Percentiles rank a stretch among this genome's conserved stretches.
phyloP scores from a whole-genome alignment of 2,888 invertebrate species.

The Sinhomidia bicolor region DNA sequence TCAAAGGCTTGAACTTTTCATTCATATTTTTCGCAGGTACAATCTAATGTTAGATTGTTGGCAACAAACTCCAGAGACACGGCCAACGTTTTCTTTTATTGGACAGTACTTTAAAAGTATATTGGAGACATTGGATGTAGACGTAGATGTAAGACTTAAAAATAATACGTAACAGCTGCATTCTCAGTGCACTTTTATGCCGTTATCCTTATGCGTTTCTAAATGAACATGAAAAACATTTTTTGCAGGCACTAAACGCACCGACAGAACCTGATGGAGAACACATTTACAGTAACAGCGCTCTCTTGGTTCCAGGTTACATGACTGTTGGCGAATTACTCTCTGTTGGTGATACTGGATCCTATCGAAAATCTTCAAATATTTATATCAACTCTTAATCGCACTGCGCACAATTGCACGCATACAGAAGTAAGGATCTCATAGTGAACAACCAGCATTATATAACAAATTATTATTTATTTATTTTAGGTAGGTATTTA shows the following conservation, averaged over 20 bases:
- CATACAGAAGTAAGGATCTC: neutral
- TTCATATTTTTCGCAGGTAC: slow-evolving; percentile 66
- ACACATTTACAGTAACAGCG: neutral
- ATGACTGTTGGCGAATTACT: slow-evolving; percentile 5
- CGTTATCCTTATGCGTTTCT: no score
- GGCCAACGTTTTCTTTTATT: slow-evolving; percentile 64
- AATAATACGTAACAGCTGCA: no score
- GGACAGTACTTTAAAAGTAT: slow-evolving; percentile 58
- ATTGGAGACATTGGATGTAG: slow-evolving; percentile 53
- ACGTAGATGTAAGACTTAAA: slow-evolving; percentile 65
- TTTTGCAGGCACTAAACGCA: slow-evolving; percentile 34
- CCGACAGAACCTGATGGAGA: neutral
- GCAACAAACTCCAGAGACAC: slow-evolving; percentile 49
- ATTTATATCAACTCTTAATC: slow-evolving; percentile 47
- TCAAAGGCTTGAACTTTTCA: no score
- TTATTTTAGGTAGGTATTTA: no score
- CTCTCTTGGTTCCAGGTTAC: slow-evolving; percentile 39
- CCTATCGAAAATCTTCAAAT: slow-evolving; percentile 44
- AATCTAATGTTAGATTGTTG: slow-evolving; percentile 73
- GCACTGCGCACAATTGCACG: neutral
- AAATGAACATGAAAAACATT: no score
- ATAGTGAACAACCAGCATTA: neutral
- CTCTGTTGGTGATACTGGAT: slow-evolving; percentile 20
- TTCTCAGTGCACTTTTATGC: no score
- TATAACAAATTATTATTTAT: no score